phyloP scores from a whole-genome alignment of 2,113 vertebrate genomes.

The Ovibos moschatus region DNA sequence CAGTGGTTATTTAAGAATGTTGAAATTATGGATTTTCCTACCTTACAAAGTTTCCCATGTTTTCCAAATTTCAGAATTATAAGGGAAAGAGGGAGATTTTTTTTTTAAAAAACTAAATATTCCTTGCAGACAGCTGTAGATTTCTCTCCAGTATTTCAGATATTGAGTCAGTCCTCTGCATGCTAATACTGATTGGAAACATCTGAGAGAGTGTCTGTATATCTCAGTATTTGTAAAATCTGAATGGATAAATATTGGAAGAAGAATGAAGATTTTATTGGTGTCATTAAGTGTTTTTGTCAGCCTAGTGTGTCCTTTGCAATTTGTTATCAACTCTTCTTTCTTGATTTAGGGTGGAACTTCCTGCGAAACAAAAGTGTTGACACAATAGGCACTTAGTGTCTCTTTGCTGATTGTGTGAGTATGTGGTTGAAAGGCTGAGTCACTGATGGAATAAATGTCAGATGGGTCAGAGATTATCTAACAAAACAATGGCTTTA shows the following conservation, averaged over 20 bases:
- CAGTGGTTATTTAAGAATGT: neutral
- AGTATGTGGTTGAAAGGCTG: neutral
- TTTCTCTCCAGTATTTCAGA: neutral
- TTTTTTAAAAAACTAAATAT: neutral
- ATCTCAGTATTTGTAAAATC: neutral
- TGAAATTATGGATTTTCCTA: neutral
- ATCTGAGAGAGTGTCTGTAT: neutral
- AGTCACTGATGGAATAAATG: neutral
- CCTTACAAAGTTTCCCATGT: neutral
- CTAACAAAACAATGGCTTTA: neutral
- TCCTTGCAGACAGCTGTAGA: neutral
- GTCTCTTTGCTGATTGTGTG: neutral
- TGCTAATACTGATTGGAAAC: neutral
- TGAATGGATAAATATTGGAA: slow-evolving; percentile 5
- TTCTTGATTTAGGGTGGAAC: slow-evolving; percentile 8
- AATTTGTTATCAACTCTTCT: neutral
- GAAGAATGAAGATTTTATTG: neutral
- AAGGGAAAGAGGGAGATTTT: neutral
- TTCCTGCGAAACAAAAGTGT: neutral
- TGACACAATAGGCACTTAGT: neutral
- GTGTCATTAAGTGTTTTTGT: slow-evolving; percentile 54
- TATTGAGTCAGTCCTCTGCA: neutral
- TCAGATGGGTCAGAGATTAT: neutral
- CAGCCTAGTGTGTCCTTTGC: neutral
- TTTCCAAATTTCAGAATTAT: neutral